Percentiles rank a stretch among this genome's conserved stretches.
phyloP scores from a whole-genome alignment of 2,888 invertebrate genomes.

The Meiosimyza decipiens region DNA sequence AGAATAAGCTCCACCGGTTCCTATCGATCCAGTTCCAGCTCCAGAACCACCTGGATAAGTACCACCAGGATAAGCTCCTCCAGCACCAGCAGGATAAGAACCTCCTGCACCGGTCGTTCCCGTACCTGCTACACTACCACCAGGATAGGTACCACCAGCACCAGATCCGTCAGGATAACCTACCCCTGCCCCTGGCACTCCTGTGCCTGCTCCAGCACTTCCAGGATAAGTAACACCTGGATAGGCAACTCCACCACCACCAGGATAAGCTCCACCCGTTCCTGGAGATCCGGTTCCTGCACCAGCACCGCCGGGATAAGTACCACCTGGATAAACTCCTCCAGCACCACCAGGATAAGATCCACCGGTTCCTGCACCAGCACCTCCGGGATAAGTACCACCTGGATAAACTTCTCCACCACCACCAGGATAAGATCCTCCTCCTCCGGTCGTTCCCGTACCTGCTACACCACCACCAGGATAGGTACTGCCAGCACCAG shows the following conservation, averaged over 20 bases:
- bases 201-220: not conserved
- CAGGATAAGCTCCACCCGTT: not conserved
- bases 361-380: too few species aligned
- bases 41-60: slow-evolving; percentile 28
- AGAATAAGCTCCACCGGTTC: not conserved
- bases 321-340: slow-evolving; percentile 17
- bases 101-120: slow-evolving; percentile 24
- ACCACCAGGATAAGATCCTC: slow-evolving; percentile 29
- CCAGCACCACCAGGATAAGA: slow-evolving; percentile 18
- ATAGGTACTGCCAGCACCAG: slow-evolving; percentile 33
- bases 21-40: slow-evolving; percentile 26
- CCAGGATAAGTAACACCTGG: slow-evolving; percentile 18
- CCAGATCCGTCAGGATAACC: not conserved
- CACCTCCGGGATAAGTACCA: slow-evolving; percentile 19
- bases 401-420: not conserved
- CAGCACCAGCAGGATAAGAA: slow-evolving; percentile 10
- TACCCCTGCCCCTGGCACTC: not conserved
- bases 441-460: not conserved
- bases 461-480: slow-evolving; percentile 23
- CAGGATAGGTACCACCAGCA: not conserved
- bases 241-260: slow-evolving; percentile 15
- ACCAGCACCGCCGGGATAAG: not conserved
- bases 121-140: slow-evolving; percentile 13
- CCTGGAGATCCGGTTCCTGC: slow-evolving; percentile 38
- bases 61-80: slow-evolving; percentile 20